Evolutionary conservation across 53 echinoderm and acorn worm species (phyloP).

Genomic region (Stichopus horrens): DNA sequence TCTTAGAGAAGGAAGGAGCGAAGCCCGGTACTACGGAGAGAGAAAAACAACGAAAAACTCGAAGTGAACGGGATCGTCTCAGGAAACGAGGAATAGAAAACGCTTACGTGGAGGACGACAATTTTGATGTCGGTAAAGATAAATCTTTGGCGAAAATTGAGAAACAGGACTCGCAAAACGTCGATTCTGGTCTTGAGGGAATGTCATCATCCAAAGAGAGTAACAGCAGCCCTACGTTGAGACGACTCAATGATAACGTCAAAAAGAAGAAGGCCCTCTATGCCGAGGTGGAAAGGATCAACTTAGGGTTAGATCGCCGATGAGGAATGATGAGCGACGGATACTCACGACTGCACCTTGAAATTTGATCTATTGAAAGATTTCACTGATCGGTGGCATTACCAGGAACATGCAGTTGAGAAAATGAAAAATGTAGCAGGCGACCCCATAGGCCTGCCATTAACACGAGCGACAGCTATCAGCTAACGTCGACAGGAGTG

Average conservation of each 20-base stretch:
- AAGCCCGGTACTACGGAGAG: background rate
- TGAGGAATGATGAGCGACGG: no score
- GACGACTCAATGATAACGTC: conserved; percentile 7
- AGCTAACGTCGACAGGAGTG: no score
- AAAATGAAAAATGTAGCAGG: no score
- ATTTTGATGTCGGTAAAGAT: background rate
- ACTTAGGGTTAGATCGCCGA: background rate
- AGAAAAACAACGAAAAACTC: conserved; percentile 41
- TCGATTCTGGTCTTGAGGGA: conserved; percentile 19
- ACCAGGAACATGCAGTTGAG: no score
- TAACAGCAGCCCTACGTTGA: conserved; percentile 18
- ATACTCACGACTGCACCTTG: no score
- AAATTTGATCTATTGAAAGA: no score
- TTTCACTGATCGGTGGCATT: no score
- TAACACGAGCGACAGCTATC: no score
- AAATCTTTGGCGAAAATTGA: background rate
- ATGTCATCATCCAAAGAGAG: conserved; percentile 34
- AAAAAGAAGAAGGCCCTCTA: conserved; percentile 27
- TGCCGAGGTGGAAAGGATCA: conserved; percentile 14
- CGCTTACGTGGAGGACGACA: conserved; percentile 14
- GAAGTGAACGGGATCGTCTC: conserved; percentile 44
- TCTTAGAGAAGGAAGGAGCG: conserved; percentile 14
- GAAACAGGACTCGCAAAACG: background rate
- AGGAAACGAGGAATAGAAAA: conserved; percentile 21
- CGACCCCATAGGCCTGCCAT: no score